Conservation (phyloP, 2,113 vertebrate species). For the Sardina pilchardus region DNA sequence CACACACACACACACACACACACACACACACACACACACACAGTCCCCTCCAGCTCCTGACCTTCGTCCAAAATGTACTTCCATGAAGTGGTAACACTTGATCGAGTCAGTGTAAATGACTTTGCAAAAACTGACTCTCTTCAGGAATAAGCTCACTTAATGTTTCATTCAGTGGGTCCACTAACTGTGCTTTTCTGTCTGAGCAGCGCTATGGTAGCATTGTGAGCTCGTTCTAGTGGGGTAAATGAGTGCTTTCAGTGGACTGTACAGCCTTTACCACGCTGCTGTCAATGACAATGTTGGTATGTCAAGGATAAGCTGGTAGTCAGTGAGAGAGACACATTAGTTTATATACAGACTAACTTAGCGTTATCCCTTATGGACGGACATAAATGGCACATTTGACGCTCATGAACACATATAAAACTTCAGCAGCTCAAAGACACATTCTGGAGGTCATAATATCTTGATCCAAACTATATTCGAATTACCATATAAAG, state of each 20-base stretch:
- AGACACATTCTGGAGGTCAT: too few relatives aligned
- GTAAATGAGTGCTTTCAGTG: not conserved
- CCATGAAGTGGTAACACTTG: not conserved
- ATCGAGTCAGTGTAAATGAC: constrained; percentile 10
- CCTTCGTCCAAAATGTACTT: constrained; percentile 17
- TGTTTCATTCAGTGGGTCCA: not conserved
- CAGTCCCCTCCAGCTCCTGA: not conserved
- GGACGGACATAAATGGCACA: too few relatives aligned
- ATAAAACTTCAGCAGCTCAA: too few relatives aligned
- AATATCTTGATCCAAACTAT: too few relatives aligned
- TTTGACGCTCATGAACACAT: too few relatives aligned
- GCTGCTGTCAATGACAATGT: not conserved
- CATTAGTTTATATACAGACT: not conserved
- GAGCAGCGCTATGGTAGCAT: not conserved
- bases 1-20: not conserved
- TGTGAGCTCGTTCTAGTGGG: not conserved
- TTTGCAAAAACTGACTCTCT: not conserved
- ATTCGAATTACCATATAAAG: too few relatives aligned
- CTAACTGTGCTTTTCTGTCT: not conserved
- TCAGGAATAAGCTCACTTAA: not conserved
- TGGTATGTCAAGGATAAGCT: not conserved
- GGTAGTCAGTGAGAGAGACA: not conserved
- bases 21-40: not conserved
- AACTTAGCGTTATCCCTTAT: too few relatives aligned
- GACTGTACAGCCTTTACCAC: not conserved